Base-by-base conservation (phyloP, 2,797 vertebrate genomes). In the Anisognathus igniventris region DNA sequence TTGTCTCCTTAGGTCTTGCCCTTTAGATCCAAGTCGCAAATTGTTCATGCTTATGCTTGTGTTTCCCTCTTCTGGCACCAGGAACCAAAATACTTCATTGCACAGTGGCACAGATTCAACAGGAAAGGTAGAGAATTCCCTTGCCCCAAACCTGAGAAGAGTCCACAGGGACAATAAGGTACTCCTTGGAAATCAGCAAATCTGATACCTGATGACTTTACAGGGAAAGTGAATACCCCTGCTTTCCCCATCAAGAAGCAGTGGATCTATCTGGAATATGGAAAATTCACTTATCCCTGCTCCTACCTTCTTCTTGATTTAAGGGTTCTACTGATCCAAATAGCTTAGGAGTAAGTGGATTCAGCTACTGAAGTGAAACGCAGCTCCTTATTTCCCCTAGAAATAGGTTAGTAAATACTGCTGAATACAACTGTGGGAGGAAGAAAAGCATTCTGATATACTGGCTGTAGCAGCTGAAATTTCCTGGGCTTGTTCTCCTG, bases 401-500 rank as follows among this genome's bases (percentile, higher is more conserved):
- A 93, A 93, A 78, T n/a, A 75, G 33, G 45, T 89, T 81, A 91
- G 66, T 72, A 90, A 91, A 86, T 80, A 82, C 48, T 66, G 39
- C 57, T 88, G 77, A 91, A 48, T 71, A 62, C 50, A 83, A 68
- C 66, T 74, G 54, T 85, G 85, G 70, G 84, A 93, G 77, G 83
- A 92, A 94, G 66, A 92, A 89, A 91, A 86, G 7, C 68, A 42
- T 91, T 92, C 66, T 88, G 79, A 73, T 66, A 90, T 95, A 80
- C 65, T 74, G 71, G 24, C 83, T 88, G 37, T 60, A 95, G 88
- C 77, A 95, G 67, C 83, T 93, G 88, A 94, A 91, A 90, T 92
- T 93, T 87, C 48, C 75, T 73, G 62, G 56, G 56, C 64, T 90
- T 90, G 60, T 88, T 93, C 86, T 88, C 37, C 60, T 64, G 24